A percentile compares a stretch with the other conserved stretches of the same genome.
Conservation (phyloP, 1,140 invertebrate species). For the Vollenhovia emeryi region DNA sequence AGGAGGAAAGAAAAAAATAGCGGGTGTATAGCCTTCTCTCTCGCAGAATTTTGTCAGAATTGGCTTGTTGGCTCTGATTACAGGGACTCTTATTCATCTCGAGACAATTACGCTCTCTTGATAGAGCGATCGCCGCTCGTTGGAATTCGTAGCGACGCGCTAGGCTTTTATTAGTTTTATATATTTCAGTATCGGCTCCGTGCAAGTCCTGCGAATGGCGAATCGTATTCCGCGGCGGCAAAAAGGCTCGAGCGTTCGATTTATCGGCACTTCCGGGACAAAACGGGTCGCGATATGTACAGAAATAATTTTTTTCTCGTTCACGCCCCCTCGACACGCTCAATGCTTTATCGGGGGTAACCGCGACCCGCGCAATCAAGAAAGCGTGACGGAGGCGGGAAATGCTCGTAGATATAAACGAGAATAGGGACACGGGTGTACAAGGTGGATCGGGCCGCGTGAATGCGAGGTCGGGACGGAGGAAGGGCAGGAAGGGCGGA, state of each 20-base stretch:
- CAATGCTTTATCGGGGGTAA: constrained; percentile 39
- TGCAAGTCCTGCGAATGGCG: not conserved
- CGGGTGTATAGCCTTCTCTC: too few species aligned
- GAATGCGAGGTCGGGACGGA: not conserved
- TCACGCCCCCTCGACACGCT: constrained; percentile 21
- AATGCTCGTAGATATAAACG: constrained; percentile 47
- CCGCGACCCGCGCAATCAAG: constrained; percentile 31
- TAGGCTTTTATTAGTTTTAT: not conserved
- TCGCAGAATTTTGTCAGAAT: too few species aligned
- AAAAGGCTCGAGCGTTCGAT: constrained; percentile 4
- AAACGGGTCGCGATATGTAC: constrained; percentile 23
- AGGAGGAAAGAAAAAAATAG: too few species aligned
- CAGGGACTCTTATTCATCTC: too few species aligned
- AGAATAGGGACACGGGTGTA: constrained; percentile 41
- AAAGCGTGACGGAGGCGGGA: constrained; percentile 37
- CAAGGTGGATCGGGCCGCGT: constrained; percentile 5
- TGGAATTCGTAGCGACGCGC: not conserved
- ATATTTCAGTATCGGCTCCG: not conserved
- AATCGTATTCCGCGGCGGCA: not conserved
- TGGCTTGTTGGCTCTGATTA: too few species aligned
- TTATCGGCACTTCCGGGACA: constrained; percentile 16
- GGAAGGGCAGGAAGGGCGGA: not conserved
- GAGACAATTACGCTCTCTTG: constrained; percentile 15
- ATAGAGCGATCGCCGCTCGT: not conserved
- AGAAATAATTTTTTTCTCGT: constrained; percentile 55